Base-by-base conservation (phyloP, 2,113 vertebrate species). In the Mus pahari region DNA sequence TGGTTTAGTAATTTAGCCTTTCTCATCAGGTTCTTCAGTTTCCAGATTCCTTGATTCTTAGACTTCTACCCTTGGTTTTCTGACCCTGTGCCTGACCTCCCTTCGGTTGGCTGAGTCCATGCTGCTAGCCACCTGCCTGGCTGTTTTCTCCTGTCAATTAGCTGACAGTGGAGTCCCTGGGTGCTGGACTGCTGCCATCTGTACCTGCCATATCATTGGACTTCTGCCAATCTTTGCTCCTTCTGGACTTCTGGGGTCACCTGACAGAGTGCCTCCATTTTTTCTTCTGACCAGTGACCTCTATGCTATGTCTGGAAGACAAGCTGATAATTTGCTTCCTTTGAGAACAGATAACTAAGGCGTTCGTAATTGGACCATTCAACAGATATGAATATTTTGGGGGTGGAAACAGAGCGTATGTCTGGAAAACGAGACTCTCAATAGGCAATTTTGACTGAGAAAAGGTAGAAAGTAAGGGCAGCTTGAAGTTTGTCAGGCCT, bases 101-200 rank as follows among this genome's bases (percentile, higher is more conserved):
- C 91, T 94, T 91, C 86, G 82, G 62, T 45, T 48, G 55, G 78
- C 81, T 86, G 73, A 66, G 53, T 50, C n/a, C 94, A 42, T 92
- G 62, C 91, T 36, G 14, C 97, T 95, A 94, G 94, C 94, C 96
- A 98, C 94, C 96, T 97, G 96, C 94, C 86, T 95, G 82, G 94
- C 87, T 91, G 88, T 97, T 97, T 97, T 94, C 66, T 97, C 42
- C 94, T 95, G 94, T 96, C 96, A 95, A 62, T 97, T 97, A 97
- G 78, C 86, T 97, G 94, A 91, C 91, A 87, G 90, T 28, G 55
- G 94, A 96, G 75, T 97, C 96, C 96, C 94, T 74, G 79, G 82
- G 91, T 89, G 55, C 42, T 79, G 89, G 91, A 89, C 3, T 89
- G 77, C 55, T 92, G 91, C 95, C 97, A 96, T 95, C 95, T 97